Evolutionary conservation across 2,797 vertebrate genomes (phyloP).

Genomic region (Leontopithecus rosalia): DNA sequence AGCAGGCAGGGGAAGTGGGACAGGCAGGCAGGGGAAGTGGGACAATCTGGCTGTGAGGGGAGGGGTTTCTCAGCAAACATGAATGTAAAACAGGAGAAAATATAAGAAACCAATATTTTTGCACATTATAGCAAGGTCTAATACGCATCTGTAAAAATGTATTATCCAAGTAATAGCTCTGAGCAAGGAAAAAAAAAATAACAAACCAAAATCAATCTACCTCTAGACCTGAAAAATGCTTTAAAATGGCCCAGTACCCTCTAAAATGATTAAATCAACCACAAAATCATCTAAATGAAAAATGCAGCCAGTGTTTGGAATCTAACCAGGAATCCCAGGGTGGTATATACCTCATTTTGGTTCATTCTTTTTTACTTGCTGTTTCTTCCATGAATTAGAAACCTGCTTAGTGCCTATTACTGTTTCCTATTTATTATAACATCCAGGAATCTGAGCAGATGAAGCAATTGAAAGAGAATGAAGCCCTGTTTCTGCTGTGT

Average conservation of each 20-base stretch:
- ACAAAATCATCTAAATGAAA: constrained; percentile 72
- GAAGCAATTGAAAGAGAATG: constrained; percentile 34
- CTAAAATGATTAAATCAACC: constrained; percentile 79
- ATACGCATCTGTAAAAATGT: constrained; percentile 72
- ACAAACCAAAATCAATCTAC: constrained; percentile 66
- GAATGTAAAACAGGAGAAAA: constrained; percentile 50
- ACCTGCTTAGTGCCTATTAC: constrained; percentile 49
- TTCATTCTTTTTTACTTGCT: constrained; percentile 76
- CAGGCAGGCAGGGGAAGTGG: not conserved
- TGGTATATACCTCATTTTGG: constrained; percentile 48
- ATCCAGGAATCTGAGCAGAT: constrained; percentile 46
- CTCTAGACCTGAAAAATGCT: constrained; percentile 61
- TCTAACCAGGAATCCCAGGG: not conserved
- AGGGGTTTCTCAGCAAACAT: constrained; percentile 9
- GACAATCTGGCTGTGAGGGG: not conserved
- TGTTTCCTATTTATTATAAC: not conserved
- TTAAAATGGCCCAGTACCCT: constrained; percentile 74
- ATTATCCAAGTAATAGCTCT: constrained; percentile 65
- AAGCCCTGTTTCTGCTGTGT: not conserved
- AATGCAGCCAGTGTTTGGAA: constrained; percentile 52
- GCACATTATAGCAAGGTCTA: constrained; percentile 68
- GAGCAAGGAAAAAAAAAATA: constrained; percentile 58
- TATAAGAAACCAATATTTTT: constrained; percentile 65
- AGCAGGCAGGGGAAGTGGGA: not conserved
- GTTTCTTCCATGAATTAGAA: constrained; percentile 65